Conservation (phyloP, 2,888 invertebrate species). For the Zygothrica quintamaculata region DNA sequence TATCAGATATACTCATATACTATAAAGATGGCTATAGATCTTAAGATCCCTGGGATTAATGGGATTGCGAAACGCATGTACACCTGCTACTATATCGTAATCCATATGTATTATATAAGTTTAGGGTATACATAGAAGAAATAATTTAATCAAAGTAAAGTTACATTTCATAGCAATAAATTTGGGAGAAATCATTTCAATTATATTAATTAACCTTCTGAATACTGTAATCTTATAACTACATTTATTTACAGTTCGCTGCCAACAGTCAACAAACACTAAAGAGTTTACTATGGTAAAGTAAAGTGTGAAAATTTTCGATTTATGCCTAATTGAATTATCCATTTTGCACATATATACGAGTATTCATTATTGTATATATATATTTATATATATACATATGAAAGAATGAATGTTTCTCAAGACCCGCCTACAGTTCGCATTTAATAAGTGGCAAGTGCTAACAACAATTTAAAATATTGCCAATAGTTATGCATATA, state of each 20-base stretch:
- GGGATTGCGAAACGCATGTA: no score
- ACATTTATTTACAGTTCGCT: slow-evolving; percentile 53
- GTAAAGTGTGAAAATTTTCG: slow-evolving; percentile 54
- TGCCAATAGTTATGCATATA: slow-evolving; percentile 28
- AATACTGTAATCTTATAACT: slow-evolving; percentile 25
- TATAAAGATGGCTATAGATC: no score
- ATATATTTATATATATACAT: no score
- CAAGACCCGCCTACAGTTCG: slow-evolving; percentile 40
- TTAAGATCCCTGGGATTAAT: no score
- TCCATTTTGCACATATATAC: slow-evolving; percentile 29
- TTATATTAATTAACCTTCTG: slow-evolving; percentile 13
- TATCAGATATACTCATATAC: no score
- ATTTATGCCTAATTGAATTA: slow-evolving; percentile 27
- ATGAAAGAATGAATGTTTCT: slow-evolving; percentile 39
- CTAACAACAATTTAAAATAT: slow-evolving; percentile 68
- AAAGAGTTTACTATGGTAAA: slow-evolving; percentile 33
- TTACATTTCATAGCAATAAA: no score
- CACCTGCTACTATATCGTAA: no score
- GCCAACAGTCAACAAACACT: slow-evolving; percentile 50
- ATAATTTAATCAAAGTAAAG: no score
- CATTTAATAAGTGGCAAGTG: slow-evolving; percentile 64
- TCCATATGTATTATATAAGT: no score
- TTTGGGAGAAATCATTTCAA: slow-evolving; percentile 6
- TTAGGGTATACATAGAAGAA: no score
- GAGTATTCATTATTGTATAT: slow-evolving; percentile 29